phyloP scores from a whole-genome alignment of 2,888 invertebrate species.

The Drosophila kuntzei region DNA sequence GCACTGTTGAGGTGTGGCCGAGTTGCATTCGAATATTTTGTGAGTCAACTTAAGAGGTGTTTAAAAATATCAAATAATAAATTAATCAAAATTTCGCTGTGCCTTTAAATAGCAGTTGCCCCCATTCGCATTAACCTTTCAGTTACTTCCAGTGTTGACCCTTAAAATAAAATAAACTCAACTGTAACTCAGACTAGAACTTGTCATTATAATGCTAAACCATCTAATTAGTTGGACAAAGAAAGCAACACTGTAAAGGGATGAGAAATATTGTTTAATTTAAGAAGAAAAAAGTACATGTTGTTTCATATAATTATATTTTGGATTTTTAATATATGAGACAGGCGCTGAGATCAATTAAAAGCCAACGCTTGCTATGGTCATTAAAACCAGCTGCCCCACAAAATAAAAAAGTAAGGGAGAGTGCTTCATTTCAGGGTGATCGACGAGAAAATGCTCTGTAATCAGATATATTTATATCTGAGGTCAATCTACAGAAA shows the following conservation, averaged over 20 bases:
- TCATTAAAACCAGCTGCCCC: conserved; percentile 52
- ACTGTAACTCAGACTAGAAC: conserved; percentile 8
- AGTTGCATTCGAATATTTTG: conserved; percentile 18
- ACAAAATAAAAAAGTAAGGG: conserved; percentile 15
- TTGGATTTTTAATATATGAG: conserved; percentile 44
- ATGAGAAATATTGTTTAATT: conserved; percentile 17
- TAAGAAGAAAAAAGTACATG: conserved; percentile 16
- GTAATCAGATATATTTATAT: background rate
- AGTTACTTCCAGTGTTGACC: background rate
- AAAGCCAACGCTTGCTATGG: conserved; percentile 65
- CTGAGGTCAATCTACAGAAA: background rate
- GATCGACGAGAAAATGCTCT: background rate
- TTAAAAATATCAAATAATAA: conserved; percentile 47
- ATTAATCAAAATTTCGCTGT: conserved; percentile 19
- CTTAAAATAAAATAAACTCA: background rate
- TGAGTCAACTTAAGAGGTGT: conserved; percentile 46
- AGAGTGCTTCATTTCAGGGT: background rate
- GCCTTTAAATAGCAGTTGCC: conserved; percentile 2
- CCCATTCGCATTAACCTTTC: conserved; percentile 13
- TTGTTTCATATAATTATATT: conserved; percentile 43
- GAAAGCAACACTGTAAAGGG: conserved; percentile 27
- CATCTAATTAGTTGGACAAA: conserved; percentile 41
- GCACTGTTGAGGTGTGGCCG: conserved; percentile 56
- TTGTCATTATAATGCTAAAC: conserved; percentile 36
- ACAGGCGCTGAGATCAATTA: conserved; percentile 73